phyloP scores from a whole-genome alignment of 1,140 invertebrate genomes.

The Diorhabda carinulata region DNA sequence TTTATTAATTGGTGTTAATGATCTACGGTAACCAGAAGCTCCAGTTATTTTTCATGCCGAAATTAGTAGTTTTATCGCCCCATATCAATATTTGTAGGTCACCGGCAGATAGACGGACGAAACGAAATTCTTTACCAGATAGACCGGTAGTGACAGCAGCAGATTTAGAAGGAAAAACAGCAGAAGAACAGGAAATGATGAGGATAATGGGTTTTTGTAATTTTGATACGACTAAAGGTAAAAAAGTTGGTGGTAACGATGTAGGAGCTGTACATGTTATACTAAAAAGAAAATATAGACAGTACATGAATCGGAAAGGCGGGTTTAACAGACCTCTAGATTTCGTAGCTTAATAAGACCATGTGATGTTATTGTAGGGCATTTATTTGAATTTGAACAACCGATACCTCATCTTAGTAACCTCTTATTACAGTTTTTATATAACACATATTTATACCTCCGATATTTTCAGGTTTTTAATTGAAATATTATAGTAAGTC shows the following conservation, averaged over 20 bases:
- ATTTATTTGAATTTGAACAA: slow-evolving; percentile 28
- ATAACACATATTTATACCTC: slow-evolving; percentile 1
- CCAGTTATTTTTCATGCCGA: too few relatives aligned
- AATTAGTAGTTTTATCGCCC: too few relatives aligned
- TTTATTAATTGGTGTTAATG: too few relatives aligned
- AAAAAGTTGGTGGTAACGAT: slow-evolving; percentile 92
- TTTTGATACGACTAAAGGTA: slow-evolving; percentile 93
- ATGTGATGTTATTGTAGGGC: not conserved
- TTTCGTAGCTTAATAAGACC: slow-evolving; percentile 70
- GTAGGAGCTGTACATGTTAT: slow-evolving; percentile 90
- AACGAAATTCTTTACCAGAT: slow-evolving; percentile 49
- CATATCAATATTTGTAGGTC: slow-evolving; percentile 42
- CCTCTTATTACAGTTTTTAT: slow-evolving; percentile 5
- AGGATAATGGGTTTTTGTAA: slow-evolving; percentile 94
- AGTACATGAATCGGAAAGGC: slow-evolving; percentile 99
- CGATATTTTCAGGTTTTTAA: slow-evolving; percentile 16
- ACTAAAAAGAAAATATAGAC: slow-evolving; percentile 93
- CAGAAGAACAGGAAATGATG: slow-evolving; percentile 95
- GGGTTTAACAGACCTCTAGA: slow-evolving; percentile 98
- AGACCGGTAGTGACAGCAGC: slow-evolving; percentile 63
- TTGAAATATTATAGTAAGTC: not conserved
- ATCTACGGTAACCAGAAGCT: too few relatives aligned
- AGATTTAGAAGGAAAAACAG: slow-evolving; percentile 74
- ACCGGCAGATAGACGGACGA: slow-evolving; percentile 46
- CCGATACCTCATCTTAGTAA: slow-evolving; percentile 31